Evolutionary conservation across 2,113 vertebrate genomes (phyloP).

Genomic region (Cercocebus atys): DNA sequence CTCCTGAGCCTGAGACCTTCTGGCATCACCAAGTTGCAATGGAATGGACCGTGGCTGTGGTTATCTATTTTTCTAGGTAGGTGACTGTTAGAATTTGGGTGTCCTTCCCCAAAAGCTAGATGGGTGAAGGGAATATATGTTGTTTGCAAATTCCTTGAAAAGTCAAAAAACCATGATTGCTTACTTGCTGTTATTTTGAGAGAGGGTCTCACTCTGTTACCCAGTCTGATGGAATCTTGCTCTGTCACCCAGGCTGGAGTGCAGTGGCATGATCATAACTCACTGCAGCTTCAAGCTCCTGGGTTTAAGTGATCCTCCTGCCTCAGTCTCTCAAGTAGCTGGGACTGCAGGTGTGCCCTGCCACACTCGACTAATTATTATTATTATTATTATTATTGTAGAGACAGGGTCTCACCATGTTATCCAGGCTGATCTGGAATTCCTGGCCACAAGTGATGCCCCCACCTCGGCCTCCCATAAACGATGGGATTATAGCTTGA

Average conservation of each 20-base stretch:
- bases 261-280: neutral
- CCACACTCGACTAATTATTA: neutral
- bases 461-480: neutral
- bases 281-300: neutral
- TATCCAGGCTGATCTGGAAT: neutral
- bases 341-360: neutral
- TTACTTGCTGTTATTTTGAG: neutral
- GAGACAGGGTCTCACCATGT: neutral
- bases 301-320: neutral
- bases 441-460: neutral
- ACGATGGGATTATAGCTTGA: neutral
- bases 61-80: neutral
- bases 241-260: neutral
- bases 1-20: neutral
- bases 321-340: neutral
- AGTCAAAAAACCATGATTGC: neutral
- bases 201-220: neutral
- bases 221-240: neutral
- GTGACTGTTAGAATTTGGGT: neutral
- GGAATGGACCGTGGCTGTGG: too few relatives aligned
- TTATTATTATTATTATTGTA: neutral
- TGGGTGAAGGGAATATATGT: neutral
- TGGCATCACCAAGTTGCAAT: neutral
- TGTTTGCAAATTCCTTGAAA: neutral
- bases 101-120: neutral